These are phyloP conservation scores for Myopa tessellatipennis DNA, from an alignment of 2,888 invertebrate genomes.

Conservation along the genomic window DNA sequence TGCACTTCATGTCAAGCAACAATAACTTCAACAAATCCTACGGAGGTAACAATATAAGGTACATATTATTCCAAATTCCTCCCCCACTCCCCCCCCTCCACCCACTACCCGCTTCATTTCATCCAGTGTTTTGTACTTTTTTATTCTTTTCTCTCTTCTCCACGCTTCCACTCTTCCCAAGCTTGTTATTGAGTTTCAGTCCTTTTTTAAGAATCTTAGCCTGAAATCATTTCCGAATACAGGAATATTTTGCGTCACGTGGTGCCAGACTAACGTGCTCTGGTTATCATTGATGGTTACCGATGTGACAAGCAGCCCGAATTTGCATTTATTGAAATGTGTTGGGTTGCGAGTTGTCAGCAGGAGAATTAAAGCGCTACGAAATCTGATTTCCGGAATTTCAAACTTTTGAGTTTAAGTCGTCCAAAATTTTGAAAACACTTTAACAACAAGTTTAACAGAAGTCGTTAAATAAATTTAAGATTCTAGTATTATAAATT, in stretches of 20 bases:
- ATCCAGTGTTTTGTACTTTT: neutral
- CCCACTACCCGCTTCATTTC: neutral
- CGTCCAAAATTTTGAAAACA: no score
- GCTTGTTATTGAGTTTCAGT: neutral
- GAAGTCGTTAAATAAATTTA: no score
- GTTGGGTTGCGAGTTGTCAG: no score
- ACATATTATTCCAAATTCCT: neutral
- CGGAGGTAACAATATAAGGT: neutral
- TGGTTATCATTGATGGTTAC: constrained; percentile 19
- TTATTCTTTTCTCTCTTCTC: neutral
- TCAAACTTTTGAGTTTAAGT: no score
- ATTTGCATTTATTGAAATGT: no score
- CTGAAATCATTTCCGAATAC: constrained; percentile 23
- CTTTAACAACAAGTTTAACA: no score
- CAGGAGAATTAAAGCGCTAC: no score
- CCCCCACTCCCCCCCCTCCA: neutral
- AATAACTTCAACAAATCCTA: constrained; percentile 51
- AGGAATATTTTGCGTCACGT: constrained; percentile 25
- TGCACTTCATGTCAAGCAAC: constrained; percentile 60
- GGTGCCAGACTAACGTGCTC: neutral
- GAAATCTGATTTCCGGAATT: no score
- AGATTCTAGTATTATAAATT: no score
- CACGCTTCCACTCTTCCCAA: neutral
- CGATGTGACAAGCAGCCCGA: constrained; percentile 13
- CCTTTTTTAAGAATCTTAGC: constrained; percentile 3